Percentiles rank a stretch among this genome's conserved stretches.
Conservation (phyloP, 2,113 vertebrate genomes). For the cattle (Bos taurus) region DNA sequence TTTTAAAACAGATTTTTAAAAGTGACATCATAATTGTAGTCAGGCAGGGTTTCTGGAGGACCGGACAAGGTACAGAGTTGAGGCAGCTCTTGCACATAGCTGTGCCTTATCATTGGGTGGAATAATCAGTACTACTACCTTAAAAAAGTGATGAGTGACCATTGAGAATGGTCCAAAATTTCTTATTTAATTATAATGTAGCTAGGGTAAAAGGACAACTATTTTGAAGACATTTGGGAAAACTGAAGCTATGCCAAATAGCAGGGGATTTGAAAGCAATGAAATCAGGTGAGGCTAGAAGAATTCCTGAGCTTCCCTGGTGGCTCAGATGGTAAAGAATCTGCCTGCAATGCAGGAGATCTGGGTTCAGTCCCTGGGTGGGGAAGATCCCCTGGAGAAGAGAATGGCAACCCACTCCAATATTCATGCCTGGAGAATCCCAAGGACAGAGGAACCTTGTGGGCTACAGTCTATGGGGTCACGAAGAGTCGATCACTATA, state of each 20-base stretch:
- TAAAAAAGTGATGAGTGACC: background rate
- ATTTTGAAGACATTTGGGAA: background rate
- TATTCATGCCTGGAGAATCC: background rate
- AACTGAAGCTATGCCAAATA: background rate
- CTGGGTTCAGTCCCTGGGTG: background rate
- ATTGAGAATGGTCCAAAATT: background rate
- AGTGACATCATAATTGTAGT: background rate
- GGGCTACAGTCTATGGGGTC: background rate
- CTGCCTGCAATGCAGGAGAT: fast-evolving
- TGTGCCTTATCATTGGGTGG: background rate
- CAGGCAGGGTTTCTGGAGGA: background rate
- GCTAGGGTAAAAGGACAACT: background rate
- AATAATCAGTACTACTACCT: background rate
- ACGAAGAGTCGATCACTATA: fast-evolving
- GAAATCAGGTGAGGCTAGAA: background rate
- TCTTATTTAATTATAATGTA: background rate
- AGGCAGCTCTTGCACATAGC: background rate
- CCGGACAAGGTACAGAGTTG: background rate
- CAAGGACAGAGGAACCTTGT: background rate
- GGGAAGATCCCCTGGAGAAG: background rate
- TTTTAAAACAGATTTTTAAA: background rate
- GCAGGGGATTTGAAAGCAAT: background rate
- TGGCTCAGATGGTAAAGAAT: background rate
- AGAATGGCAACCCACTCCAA: background rate
- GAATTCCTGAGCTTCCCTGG: background rate